Percentiles rank a stretch among this genome's conserved stretches.
These are phyloP conservation scores for Chelmon rostratus DNA, from an alignment of 2,797 vertebrate genomes.

Conservation along the genomic window DNA sequence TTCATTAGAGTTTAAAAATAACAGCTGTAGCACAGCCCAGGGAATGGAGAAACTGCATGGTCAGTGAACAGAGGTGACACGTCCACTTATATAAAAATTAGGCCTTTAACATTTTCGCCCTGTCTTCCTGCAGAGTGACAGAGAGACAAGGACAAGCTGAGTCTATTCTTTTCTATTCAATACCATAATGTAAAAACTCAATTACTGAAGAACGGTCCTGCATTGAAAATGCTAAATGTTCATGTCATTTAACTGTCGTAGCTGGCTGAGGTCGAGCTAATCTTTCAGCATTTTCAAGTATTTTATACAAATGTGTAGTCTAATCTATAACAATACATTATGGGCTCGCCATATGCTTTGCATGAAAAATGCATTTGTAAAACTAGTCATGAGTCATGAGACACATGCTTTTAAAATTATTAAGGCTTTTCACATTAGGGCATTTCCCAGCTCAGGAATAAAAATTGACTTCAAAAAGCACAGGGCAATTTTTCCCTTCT, in stretches of 20 bases:
- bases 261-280: background rate
- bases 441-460: background rate
- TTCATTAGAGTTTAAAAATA: slow-evolving; percentile 68
- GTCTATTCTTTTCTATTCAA: background rate
- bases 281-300: background rate
- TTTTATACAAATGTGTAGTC: background rate
- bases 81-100: slow-evolving; percentile 36
- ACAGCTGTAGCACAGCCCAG: slow-evolving; percentile 36
- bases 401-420: too few species aligned
- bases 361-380: background rate
- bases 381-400: too few species aligned
- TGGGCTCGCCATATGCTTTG: background rate
- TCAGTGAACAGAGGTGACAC: slow-evolving; percentile 60
- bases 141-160: slow-evolving; percentile 2
- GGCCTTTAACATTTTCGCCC: slow-evolving; percentile 23
- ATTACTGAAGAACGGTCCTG: background rate
- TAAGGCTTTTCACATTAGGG: background rate
- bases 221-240: background rate
- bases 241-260: background rate
- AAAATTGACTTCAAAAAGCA: background rate
- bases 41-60: slow-evolving; percentile 51
- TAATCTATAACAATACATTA: background rate
- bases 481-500: background rate
- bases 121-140: background rate
- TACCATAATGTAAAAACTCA: background rate